These are phyloP conservation scores for Coelinius sp. DNA, from an alignment of 2,888 invertebrate genomes.

Conservation along the genomic window DNA sequence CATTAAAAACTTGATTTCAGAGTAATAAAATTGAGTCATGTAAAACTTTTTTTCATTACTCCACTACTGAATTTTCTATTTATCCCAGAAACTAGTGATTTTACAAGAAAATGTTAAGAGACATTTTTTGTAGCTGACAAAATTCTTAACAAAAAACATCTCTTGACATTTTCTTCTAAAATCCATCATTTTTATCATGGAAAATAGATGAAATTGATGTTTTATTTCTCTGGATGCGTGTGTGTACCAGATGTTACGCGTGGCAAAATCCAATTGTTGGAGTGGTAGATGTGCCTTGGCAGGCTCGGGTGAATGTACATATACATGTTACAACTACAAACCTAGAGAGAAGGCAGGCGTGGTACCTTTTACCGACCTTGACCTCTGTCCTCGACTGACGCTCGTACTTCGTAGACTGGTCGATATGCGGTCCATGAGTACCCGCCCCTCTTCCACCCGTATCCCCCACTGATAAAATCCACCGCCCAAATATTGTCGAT, in stretches of 20 bases:
- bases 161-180: too few relatives aligned
- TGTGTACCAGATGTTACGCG: conserved; percentile 38
- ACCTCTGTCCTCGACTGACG: conserved; percentile 66
- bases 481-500: conserved; percentile 38
- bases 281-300: too few relatives aligned
- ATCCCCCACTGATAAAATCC: conserved; percentile 49
- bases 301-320: not conserved
- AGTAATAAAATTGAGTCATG: too few relatives aligned
- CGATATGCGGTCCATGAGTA: conserved; percentile 55
- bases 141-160: too few relatives aligned
- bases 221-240: conserved; percentile 34
- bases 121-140: too few relatives aligned
- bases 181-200: conserved; percentile 29
- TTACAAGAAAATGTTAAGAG: too few relatives aligned
- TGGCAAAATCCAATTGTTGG: conserved; percentile 32
- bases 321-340: conserved; percentile 3
- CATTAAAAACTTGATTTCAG: too few relatives aligned
- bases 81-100: too few relatives aligned
- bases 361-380: conserved; percentile 63
- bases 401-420: conserved; percentile 64
- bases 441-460: conserved; percentile 26
- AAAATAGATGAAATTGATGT: too few relatives aligned
- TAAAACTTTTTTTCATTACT: too few relatives aligned
- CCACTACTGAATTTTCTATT: too few relatives aligned
- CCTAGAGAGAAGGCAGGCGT: conserved; percentile 46